These are phyloP conservation scores for Macaria liturata DNA, from an alignment of 2,888 invertebrate genomes.

Conservation along the genomic window DNA sequence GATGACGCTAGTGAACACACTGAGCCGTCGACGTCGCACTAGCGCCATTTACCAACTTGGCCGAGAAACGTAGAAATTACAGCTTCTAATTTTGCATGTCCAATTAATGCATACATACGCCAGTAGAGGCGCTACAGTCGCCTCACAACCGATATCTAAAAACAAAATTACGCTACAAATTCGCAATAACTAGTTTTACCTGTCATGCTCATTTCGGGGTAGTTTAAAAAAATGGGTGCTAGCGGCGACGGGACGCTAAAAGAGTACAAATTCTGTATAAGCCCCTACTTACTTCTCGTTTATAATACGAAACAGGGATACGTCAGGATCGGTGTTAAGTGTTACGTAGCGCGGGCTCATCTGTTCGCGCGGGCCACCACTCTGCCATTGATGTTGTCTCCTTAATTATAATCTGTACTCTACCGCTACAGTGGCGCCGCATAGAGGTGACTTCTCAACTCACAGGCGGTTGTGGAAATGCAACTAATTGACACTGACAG, in stretches of 20 bases:
- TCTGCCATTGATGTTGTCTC: constrained; percentile 80
- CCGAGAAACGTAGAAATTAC: too few species aligned
- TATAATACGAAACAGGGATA: constrained; percentile 69
- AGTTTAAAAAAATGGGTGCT: constrained; percentile 38
- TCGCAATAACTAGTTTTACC: constrained; percentile 25
- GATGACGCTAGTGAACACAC: neutral
- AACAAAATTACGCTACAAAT: constrained; percentile 5
- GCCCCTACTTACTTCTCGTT: constrained; percentile 81
- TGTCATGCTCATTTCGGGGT: constrained; percentile 35
- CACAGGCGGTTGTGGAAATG: neutral
- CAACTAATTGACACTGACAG: too few species aligned
- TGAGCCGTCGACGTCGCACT: too few species aligned
- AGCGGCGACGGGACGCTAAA: constrained; percentile 72
- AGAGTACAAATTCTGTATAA: constrained; percentile 90
- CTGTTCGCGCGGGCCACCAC: constrained; percentile 45
- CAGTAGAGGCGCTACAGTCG: constrained; percentile 1
- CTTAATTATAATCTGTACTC: constrained; percentile 67
- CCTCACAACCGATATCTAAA: neutral
- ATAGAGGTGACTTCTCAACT: constrained; percentile 63
- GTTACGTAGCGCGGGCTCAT: constrained; percentile 58
- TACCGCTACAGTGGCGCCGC: constrained; percentile 76
- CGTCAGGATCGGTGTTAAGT: constrained; percentile 48
- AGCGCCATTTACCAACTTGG: too few species aligned
- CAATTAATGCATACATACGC: neutral
- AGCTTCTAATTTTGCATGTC: too few species aligned